These are phyloP conservation scores for Sebastes vulpes DNA, from an alignment of 2,797 vertebrate genomes.

Conservation along the genomic window DNA sequence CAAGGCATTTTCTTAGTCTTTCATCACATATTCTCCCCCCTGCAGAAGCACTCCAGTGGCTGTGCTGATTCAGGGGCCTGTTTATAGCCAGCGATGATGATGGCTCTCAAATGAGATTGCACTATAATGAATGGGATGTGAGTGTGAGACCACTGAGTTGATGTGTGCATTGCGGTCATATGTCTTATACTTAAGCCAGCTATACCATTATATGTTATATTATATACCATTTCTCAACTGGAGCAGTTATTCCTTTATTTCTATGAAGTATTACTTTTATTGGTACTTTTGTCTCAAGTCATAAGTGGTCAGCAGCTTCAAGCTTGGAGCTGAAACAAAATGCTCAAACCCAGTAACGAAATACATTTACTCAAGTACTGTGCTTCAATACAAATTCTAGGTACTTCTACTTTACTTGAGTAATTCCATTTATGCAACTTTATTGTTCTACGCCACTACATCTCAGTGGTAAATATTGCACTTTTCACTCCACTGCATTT, in stretches of 20 bases:
- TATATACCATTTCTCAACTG: slow-evolving; percentile 6
- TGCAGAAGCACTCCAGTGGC: slow-evolving; percentile 30
- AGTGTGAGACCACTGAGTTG: slow-evolving; percentile 40
- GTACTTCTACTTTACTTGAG: neutral
- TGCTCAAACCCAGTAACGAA: neutral
- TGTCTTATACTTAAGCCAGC: neutral
- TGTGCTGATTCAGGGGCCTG: slow-evolving; percentile 61
- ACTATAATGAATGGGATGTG: slow-evolving; percentile 49
- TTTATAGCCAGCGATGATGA: slow-evolving; percentile 52
- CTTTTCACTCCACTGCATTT: neutral
- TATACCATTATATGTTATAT: neutral
- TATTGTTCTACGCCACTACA: neutral
- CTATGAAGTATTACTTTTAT: slow-evolving; percentile 6
- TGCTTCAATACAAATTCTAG: neutral
- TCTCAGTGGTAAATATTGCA: neutral
- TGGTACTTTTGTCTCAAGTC: slow-evolving; percentile 9
- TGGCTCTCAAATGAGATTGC: slow-evolving; percentile 60
- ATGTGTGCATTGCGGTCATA: slow-evolving; percentile 12
- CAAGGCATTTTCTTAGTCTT: slow-evolving; percentile 64
- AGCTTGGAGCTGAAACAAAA: neutral
- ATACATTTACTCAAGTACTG: neutral
- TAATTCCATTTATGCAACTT: neutral
- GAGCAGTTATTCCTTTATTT: slow-evolving; percentile 14
- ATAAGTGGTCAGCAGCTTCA: neutral
- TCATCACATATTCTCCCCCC: slow-evolving; percentile 54